Evolutionary conservation across 2,888 invertebrate species (phyloP).

Genomic region (Melieria picta): DNA sequence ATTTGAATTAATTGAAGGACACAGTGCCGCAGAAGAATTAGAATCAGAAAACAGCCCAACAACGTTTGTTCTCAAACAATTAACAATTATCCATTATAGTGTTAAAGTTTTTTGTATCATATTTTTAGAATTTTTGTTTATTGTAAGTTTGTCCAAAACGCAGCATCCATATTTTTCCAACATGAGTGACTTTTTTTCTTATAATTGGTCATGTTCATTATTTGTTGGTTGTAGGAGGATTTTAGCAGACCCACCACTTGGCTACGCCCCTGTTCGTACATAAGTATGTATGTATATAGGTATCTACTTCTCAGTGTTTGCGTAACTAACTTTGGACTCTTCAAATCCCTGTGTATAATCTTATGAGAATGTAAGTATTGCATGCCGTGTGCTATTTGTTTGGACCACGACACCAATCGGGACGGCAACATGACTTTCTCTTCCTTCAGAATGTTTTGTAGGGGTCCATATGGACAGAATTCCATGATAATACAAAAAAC

Average conservation of each 20-base stretch:
- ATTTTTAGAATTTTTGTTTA: too few species aligned
- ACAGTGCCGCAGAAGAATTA: too few species aligned
- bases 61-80: too few species aligned
- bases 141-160: too few species aligned
- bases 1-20: too few species aligned
- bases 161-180: too few species aligned
- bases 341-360: constrained; percentile 98
- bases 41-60: too few species aligned
- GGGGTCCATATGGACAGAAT: constrained; percentile 93
- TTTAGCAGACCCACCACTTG: too few species aligned
- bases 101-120: too few species aligned
- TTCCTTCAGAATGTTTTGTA: constrained; percentile 89
- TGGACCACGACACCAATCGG: constrained; percentile 90
- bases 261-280: not conserved
- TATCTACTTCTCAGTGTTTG: not conserved
- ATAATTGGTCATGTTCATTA: not conserved
- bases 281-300: not conserved
- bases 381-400: constrained; percentile 97
- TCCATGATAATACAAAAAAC: constrained; percentile 98
- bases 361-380: constrained; percentile 94
- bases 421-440: constrained; percentile 86
- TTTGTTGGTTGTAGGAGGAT: not conserved
- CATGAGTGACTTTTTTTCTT: not conserved
- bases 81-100: too few species aligned
- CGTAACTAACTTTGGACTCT: constrained; percentile 94